Evolutionary conservation across 2,888 invertebrate species (phyloP).

Genomic region (Apodemia hepburni): DNA sequence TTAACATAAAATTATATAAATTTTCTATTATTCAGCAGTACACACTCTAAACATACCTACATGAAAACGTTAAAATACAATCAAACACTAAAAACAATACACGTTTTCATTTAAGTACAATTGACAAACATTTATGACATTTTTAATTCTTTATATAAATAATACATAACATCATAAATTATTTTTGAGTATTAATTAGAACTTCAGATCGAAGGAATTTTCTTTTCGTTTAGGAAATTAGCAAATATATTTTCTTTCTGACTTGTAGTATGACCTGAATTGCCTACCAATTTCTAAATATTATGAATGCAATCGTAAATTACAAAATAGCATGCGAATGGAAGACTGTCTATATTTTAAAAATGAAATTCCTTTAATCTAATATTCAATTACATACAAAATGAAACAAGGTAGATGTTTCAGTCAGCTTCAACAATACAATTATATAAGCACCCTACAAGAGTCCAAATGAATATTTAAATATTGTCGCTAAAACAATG

Average conservation of each 20-base stretch:
- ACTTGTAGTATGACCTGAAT: neutral
- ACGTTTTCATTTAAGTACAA: slow-evolving; percentile 25
- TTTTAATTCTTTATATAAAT: slow-evolving; percentile 21
- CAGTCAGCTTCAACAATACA: neutral
- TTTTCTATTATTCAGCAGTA: slow-evolving; percentile 32
- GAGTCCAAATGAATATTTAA: neutral
- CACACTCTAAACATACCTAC: slow-evolving; percentile 35
- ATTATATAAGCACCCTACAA: neutral
- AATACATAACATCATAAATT: slow-evolving; percentile 13
- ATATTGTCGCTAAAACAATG: neutral
- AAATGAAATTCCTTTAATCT: slow-evolving; percentile 6
- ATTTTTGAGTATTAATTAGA: slow-evolving; percentile 8
- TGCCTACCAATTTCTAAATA: neutral
- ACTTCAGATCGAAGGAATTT: slow-evolving; percentile 6
- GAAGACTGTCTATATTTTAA: neutral
- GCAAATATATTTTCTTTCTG: neutral
- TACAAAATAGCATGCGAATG: neutral
- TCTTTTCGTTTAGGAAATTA: neutral
- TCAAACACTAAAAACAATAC: slow-evolving; percentile 25
- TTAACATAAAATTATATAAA: slow-evolving; percentile 64
- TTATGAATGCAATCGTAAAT: neutral
- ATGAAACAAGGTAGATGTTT: neutral
- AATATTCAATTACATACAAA: neutral
- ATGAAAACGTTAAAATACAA: slow-evolving; percentile 33
- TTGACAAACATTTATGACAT: slow-evolving; percentile 32